Conservation (phyloP, 2,888 invertebrate species). For the Scotopteryx bipunctaria region DNA sequence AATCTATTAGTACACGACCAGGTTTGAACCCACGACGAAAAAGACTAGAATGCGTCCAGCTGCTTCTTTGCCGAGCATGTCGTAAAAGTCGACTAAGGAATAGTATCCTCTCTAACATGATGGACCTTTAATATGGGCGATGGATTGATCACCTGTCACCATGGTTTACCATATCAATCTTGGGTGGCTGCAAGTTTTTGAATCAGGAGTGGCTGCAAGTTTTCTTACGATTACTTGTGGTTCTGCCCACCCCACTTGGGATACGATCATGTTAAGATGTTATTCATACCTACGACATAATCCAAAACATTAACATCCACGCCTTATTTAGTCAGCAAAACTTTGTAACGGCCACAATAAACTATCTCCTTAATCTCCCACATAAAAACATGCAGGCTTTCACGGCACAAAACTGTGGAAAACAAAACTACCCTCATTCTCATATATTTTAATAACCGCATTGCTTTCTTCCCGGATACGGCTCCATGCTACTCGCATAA, state of each 20-base stretch:
- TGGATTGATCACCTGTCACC: too few relatives aligned
- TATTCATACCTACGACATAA: slow-evolving; percentile 7
- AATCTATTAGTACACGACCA: too few relatives aligned
- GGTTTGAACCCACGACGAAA: too few relatives aligned
- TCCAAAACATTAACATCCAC: slow-evolving; percentile 21
- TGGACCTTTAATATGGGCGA: too few relatives aligned
- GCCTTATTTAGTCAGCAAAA: slow-evolving; percentile 23
- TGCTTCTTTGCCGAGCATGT: too few relatives aligned
- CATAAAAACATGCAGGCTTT: slow-evolving; percentile 33
- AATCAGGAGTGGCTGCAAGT: neutral
- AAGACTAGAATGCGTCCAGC: too few relatives aligned
- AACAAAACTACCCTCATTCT: slow-evolving; percentile 36
- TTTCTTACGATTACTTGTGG: neutral
- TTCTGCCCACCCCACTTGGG: too few relatives aligned
- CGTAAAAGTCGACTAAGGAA: too few relatives aligned
- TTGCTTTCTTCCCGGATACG: slow-evolving; percentile 23
- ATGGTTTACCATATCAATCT: too few relatives aligned
- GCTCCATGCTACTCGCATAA: neutral
- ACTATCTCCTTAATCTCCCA: slow-evolving; percentile 20
- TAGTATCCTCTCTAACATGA: too few relatives aligned
- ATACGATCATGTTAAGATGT: too few relatives aligned
- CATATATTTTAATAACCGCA: slow-evolving; percentile 32
- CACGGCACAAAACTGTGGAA: slow-evolving; percentile 34
- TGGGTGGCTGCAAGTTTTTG: too few relatives aligned
- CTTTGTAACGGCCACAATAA: slow-evolving; percentile 26